Percentiles rank a stretch among this genome's conserved stretches.
Evolutionary conservation across 2,113 vertebrate species (phyloP).

Genomic region (Shinisaurus crocodilurus): DNA sequence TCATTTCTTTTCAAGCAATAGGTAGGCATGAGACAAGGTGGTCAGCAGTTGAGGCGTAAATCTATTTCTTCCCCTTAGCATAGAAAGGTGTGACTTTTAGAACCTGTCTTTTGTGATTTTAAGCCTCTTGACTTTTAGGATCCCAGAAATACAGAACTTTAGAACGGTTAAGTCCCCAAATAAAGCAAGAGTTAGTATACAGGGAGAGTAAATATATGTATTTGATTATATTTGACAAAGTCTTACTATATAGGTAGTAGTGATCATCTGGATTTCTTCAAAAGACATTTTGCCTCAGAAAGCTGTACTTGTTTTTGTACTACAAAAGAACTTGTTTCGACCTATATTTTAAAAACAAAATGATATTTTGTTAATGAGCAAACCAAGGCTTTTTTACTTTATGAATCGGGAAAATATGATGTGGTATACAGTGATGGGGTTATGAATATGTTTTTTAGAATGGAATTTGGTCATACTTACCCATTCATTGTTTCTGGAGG

Average conservation of each 20-base stretch:
- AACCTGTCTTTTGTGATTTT: conserved; percentile 22
- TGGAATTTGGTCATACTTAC: conserved; percentile 34
- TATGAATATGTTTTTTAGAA: conserved; percentile 30
- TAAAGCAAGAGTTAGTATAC: neutral
- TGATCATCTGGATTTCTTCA: conserved; percentile 4
- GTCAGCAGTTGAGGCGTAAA: conserved; percentile 51
- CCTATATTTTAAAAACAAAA: conserved; percentile 96
- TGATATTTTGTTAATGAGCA: conserved; percentile 93
- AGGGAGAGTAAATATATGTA: neutral
- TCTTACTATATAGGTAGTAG: neutral
- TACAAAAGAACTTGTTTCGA: conserved; percentile 77
- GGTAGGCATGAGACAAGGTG: conserved; percentile 44
- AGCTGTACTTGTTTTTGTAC: conserved; percentile 69
- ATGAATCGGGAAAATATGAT: conserved; percentile 65
- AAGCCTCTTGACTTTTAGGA: conserved; percentile 42
- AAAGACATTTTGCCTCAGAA: conserved; percentile 45
- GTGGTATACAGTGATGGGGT: conserved; percentile 27
- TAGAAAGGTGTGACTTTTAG: conserved; percentile 44
- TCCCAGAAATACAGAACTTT: conserved; percentile 1
- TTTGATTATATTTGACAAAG: neutral
- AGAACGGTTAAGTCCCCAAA: neutral
- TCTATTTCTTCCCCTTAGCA: conserved; percentile 51
- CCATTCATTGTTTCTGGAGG: neutral
- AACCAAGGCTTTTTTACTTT: conserved; percentile 89
- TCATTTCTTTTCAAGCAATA: conserved; percentile 51